Percentiles rank a stretch among this genome's conserved stretches.
Evolutionary conservation across 2,797 vertebrate genomes (phyloP).

Genomic region (Mallotus villosus): DNA sequence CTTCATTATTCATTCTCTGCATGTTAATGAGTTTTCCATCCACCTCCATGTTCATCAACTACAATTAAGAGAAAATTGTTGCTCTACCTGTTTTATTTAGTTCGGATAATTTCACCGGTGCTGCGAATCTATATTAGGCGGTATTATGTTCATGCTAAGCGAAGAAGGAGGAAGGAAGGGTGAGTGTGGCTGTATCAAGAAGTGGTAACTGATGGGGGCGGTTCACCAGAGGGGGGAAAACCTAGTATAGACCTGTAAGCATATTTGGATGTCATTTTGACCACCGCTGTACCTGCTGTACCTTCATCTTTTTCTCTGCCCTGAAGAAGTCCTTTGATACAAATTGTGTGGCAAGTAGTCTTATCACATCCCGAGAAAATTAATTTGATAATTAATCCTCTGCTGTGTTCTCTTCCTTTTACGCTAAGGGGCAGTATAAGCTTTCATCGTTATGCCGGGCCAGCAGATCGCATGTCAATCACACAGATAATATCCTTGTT

Average conservation of each 20-base stretch:
- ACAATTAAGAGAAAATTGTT: slow-evolving; percentile 45
- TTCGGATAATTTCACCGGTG: not conserved
- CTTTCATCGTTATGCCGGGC: slow-evolving; percentile 54
- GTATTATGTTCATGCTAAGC: not conserved
- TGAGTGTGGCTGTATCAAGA: not conserved
- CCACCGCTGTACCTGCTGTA: not conserved
- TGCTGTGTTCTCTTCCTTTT: slow-evolving; percentile 42
- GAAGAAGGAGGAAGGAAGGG: not conserved
- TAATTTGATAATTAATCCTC: slow-evolving; percentile 47
- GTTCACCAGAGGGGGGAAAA: slow-evolving; percentile 22
- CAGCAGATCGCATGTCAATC: slow-evolving; percentile 60
- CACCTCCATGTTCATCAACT: slow-evolving; percentile 52
- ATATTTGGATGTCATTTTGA: not conserved
- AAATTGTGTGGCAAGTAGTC: not conserved
- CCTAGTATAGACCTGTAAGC: not conserved
- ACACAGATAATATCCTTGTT: slow-evolving; percentile 71
- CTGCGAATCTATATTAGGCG: not conserved
- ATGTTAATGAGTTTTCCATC: slow-evolving; percentile 83
- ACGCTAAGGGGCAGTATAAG: slow-evolving; percentile 54
- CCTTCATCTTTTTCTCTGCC: not conserved
- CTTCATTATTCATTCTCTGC: slow-evolving; percentile 74
- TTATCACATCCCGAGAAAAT: slow-evolving; percentile 37
- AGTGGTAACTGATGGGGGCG: slow-evolving; percentile 39
- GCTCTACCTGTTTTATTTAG: not conserved
- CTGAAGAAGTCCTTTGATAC: not conserved